Base-by-base conservation (phyloP, 2,113 vertebrate genomes). In the Bufo gargarizans region DNA sequence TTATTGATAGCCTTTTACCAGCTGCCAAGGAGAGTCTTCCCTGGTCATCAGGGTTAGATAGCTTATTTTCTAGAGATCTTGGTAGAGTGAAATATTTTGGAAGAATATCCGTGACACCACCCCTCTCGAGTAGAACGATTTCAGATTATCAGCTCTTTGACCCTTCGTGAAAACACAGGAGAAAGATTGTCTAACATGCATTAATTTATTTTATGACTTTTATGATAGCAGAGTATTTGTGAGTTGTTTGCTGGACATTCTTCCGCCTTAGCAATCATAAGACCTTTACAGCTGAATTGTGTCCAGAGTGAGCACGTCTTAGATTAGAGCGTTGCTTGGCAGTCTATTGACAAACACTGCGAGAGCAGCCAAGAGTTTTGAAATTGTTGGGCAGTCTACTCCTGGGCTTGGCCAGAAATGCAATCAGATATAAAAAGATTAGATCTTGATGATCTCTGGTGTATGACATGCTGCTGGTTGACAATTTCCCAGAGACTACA, bases 401-500 rank as follows among this genome's bases (percentile, higher is more conserved):
- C 71, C 16, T 84, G 82, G 80, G 87, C 67, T 83, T 88, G 87
- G 87, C 87, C 87, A n/a, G 80, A 56, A 77, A 65, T 63, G 80
- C 56, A 56, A 89, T 84, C 87, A 89, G 87, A 89, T 89, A 89
- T 84, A 89, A 89, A 84, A 89, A 89, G 87, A 89, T 84, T 77
- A 89, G 49, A 84, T 89, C 87, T 84, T 43, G 49, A 89, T 77
- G 58, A 63, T 89, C 87, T 65, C 86, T 88, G 33, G 77, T 79
- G 63, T 87, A 80, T 87, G 78, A 82, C 86, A 74, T 56, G 80
- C 79, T 82, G 86, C 69, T 76, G 81, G 87, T 78, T 78, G 81
- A 89, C 81, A 83, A 74, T 89, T 78, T 89, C 56, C 81, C 87
- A 89, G 72, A 84, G 82, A 88, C 71, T 61, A 14, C 77, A 76